Conservation (phyloP, 1,140 invertebrate genomes). For the Drosophila cardini region DNA sequence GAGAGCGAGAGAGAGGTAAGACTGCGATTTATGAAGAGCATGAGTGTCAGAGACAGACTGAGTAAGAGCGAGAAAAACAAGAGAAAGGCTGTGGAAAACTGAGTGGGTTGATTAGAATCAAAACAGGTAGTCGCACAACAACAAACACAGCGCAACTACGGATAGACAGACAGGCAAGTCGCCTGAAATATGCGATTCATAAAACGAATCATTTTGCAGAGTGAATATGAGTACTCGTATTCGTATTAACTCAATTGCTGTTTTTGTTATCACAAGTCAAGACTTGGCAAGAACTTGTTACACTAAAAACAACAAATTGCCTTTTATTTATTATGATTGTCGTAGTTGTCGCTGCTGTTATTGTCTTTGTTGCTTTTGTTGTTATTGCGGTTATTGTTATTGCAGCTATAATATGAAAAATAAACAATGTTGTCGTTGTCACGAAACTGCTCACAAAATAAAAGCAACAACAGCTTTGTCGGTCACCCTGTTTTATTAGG, state of each 20-base stretch:
- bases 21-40: constrained; percentile 10
- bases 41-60: not conserved
- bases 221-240: constrained; percentile 4
- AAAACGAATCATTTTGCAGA: constrained; percentile 28
- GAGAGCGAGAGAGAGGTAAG: not conserved
- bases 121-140: constrained; percentile 69
- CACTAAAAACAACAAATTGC: constrained; percentile 48
- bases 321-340: constrained; percentile 59
- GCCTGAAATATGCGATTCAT: constrained; percentile 12
- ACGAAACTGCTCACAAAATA: constrained; percentile 69
- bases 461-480: constrained; percentile 28
- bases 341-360: constrained; percentile 19
- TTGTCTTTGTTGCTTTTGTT: constrained; percentile 18
- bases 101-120: constrained; percentile 75
- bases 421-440: constrained; percentile 73
- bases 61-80: not conserved
- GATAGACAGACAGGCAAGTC: not conserved
- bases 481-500: constrained; percentile 68
- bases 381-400: constrained; percentile 40
- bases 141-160: constrained; percentile 28
- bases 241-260: constrained; percentile 12
- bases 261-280: constrained; percentile 56
- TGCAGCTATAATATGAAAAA: constrained; percentile 71
- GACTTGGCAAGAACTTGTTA: constrained; percentile 52
- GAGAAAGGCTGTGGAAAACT: constrained; percentile 19